A percentile compares a stretch with the other conserved stretches of the same genome.
Conservation (phyloP, 2,797 vertebrate species). For the Peromyscus aztecus region DNA sequence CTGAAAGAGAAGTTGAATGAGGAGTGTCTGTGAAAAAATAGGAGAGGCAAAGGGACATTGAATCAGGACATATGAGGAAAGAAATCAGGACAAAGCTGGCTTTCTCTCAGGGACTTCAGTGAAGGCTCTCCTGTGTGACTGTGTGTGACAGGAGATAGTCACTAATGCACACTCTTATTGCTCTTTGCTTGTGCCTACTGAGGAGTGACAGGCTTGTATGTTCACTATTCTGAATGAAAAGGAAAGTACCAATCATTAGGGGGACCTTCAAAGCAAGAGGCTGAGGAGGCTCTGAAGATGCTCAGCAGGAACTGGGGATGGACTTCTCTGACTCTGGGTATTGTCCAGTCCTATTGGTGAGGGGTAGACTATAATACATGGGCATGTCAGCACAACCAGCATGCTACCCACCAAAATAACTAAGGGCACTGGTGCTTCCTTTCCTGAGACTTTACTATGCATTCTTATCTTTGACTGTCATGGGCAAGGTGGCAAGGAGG, state of each 20-base stretch:
- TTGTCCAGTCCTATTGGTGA: neutral
- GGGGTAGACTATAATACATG: neutral
- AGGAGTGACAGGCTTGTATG: neutral
- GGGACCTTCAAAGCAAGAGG: neutral
- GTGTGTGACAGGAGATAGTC: neutral
- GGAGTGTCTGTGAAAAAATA: neutral
- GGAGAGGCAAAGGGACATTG: neutral
- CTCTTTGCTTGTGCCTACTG: neutral
- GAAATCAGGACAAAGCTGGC: fast-evolving
- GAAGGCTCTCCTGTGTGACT: neutral
- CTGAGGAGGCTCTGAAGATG: neutral
- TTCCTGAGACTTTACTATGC: neutral
- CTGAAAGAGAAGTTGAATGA: neutral
- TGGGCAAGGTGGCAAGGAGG: neutral
- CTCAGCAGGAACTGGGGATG: neutral
- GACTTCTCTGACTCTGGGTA: neutral
- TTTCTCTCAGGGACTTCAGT: neutral
- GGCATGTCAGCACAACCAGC: neutral
- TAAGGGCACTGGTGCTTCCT: neutral
- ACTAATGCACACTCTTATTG: neutral
- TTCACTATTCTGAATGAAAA: neutral
- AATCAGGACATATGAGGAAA: neutral
- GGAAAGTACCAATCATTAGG: neutral
- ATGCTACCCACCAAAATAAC: neutral
- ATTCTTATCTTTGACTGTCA: neutral